Base-by-base conservation (phyloP, 2,797 vertebrate species). In the Danio jaintianensis region DNA sequence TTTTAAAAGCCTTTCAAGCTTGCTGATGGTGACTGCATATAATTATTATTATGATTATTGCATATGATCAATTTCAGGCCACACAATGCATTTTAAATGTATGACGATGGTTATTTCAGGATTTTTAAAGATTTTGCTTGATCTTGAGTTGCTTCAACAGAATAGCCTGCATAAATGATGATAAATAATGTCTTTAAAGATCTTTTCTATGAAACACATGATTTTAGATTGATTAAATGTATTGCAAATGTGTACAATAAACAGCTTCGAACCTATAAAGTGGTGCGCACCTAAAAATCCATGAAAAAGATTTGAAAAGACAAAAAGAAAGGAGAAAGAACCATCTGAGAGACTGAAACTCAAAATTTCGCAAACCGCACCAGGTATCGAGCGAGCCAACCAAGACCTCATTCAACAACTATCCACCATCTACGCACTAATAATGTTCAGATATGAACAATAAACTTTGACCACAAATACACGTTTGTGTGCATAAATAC, bases 261-360 rank as follows among this genome's bases (percentile, higher is more conserved):
- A 7, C 15, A 50, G 66, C 36, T 22, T 69, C 5, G 52, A 18
- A 4, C 5, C 36, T 69, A 12, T 70, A 20, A 16, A 70, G 6
- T 20, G 50, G 11, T 42, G 50, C 11, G 20, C 2, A 55, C 38
- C 11, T 71, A 16, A 20, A 53, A 18, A n/a, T 79, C 79, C 83
- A 68, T 64, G 76, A 87, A 90, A 53, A 12, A 75, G 45, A 38
- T 29, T 29, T 29, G 29, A 29, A 29, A 29, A 29, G 29, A 29
- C 29, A 29, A 29, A 63, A n/a, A 15, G 59, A 40, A 52, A 50
- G 50, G 16, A 6, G 16, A 16, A 48, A 48, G 4, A 18, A 18
- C 10, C n/a, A 55, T 36, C 89, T 87, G 88, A 53, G 61, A 89
- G 86, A 86, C 87, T 91, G 78, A 81, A 87, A 82, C 86, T 75